These are phyloP conservation scores for Lucifuga dentata DNA, from an alignment of 2,113 vertebrate species.

Conservation along the genomic window DNA sequence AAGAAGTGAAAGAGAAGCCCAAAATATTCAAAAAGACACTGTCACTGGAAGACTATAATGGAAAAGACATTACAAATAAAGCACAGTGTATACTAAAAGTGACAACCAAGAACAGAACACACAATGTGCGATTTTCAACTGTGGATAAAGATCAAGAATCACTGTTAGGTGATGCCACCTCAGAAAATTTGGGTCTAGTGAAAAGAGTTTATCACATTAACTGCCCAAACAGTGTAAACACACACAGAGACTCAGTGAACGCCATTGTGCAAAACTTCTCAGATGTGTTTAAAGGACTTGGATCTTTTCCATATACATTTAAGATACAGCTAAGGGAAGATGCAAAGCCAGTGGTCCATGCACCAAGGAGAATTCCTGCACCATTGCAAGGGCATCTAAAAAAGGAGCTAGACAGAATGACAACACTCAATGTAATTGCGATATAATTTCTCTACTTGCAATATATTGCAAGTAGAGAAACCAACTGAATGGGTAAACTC, in stretches of 20 bases:
- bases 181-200: not conserved
- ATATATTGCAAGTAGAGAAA: no score
- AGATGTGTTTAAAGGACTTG: slow-evolving; percentile 7
- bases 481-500: no score
- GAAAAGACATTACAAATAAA: no score
- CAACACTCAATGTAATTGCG: no score
- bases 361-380: not conserved
- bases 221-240: no score
- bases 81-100: slow-evolving; percentile 4
- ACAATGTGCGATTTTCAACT: not conserved
- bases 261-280: not conserved
- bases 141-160: not conserved
- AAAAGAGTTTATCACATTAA: slow-evolving; percentile 1
- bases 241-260: not conserved
- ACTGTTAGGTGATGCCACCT: slow-evolving; percentile 7
- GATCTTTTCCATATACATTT: not conserved
- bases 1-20: not conserved
- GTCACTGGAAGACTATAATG: no score
- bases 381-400: not conserved
- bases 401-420: not conserved
- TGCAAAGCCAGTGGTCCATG: not conserved
- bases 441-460: no score
- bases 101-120: not conserved
- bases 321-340: not conserved
- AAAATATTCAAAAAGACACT: no score